Evolutionary conservation across 92 coral and sea anemone genomes (phyloP), one percentile per base, ranked within the genome.

Genomic region (Virgularia gustaviana): DNA sequence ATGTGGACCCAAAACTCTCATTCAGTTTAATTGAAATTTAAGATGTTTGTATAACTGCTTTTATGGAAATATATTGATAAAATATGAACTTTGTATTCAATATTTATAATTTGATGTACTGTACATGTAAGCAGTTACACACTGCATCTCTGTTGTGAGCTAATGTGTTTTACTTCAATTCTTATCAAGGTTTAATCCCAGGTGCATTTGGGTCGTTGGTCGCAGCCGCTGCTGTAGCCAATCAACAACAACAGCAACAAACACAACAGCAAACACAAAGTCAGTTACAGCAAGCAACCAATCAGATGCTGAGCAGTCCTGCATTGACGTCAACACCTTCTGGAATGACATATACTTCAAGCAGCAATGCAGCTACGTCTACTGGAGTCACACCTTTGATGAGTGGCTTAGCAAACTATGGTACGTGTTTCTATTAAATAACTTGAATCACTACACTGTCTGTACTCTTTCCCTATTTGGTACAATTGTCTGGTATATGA

Each of bases 201-300:
- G 98, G 98, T 13, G 78, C 96, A 25, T 79, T 92, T 75, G 98
- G 98, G 39, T 95, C 98, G 2, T 71, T 92, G 56, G 98, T 92
- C 1, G 98, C 98, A 0, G 96, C 96, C 18, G n/a, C n/a, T n/a
- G n/a, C n/a, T n/a, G n/a, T n/a, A n/a, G 86, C 98, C 25, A 96
- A 83, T 3, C 71, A 89, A 63, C 91, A 85, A 1, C 78, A 79
- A 11, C 97, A 65, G 78, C 89, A 70, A 54, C 97, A 91, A 58
- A 92, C 87, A 39, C 97, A 90, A 53, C 90, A 87, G 47, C 91
- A 86, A 53, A 91, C 81, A 22, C 96, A 87, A 71, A 81, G 18
- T n/a, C 86, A 56, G 51, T 82, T 45, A 39, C 89, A 73, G 76
- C 90, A 70, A 71, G 59, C 88, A 54, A 82, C 76, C 70, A 87